Base-by-base conservation (phyloP, 1,140 invertebrate genomes). In the Lepidotrigona ventralis region DNA sequence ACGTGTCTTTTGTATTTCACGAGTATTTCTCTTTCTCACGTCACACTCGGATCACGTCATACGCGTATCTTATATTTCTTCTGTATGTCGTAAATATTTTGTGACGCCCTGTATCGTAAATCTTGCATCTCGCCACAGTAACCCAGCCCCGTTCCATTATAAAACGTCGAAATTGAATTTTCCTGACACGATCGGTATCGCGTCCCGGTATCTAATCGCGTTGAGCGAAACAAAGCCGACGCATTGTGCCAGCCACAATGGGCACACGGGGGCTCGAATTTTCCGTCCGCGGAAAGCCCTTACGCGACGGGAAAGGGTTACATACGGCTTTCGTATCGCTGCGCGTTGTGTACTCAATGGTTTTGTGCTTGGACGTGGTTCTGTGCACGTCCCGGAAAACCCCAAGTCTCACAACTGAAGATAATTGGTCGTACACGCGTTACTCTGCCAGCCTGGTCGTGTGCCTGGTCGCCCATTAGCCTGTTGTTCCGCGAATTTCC, bases 391-490 rank as follows among this genome's bases (percentile, higher is more conserved):
- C 66, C 53, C 39, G 64, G 12, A 58, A 58, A 60, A 53, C 33
- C n/a, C 54, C 17, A n/a, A 58, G 4, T 53, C 58, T 54, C 81
- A 46, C 60, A 71, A 26, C 54, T 53, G 66, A 78, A 78, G 74
- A 83, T 83, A 83, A 83, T 83, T 78, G 66, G 64, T 39, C 56
- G 29, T 75, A 51, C 75, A 77, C 23, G 74, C 63, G 64, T 82
- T 60, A 64, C 26, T 53, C 29, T 58, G 54, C 1, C 21, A n/a
- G 12, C 70, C 2, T 26, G n/a, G n/a, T n/a, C n/a, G 3, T 26
- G 3, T 23, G n/a, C 23, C 26, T 33, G 19, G 19, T 4, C 39
- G 53, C 23, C 74, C 26, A 83, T 83, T 83, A 63, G 39, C 15
- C 8, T 53, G 81, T 70, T 60, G 54, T 70, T 77, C 39, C 39